A percentile compares a stretch with the other conserved stretches of the same genome.
Evolutionary conservation across 1,140 invertebrate species (phyloP).

Genomic region (Tetragonula clypearis): DNA sequence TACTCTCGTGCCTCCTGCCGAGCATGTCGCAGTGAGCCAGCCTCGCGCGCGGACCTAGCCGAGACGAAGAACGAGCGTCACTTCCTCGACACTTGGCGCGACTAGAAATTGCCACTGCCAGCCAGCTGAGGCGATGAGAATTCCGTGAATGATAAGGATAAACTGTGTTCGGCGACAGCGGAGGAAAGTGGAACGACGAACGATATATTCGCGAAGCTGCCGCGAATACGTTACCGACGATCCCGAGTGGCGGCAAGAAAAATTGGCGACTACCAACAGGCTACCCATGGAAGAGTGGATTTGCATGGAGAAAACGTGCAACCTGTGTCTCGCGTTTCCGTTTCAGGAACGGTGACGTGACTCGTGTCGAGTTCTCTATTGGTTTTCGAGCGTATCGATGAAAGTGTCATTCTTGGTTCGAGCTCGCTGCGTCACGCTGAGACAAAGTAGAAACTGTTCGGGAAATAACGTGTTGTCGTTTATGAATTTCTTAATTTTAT

Average conservation of each 20-base stretch:
- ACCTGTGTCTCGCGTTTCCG: background rate
- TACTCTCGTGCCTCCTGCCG: slow-evolving; percentile 3
- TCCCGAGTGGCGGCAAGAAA: slow-evolving; percentile 24
- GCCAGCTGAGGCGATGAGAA: slow-evolving; percentile 10
- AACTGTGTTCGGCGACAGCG: slow-evolving; percentile 30
- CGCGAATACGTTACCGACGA: slow-evolving; percentile 44
- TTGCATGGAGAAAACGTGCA: background rate
- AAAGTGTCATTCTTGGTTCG: background rate
- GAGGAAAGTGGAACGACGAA: too few relatives aligned
- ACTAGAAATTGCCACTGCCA: slow-evolving; percentile 23
- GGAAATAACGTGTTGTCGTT: background rate
- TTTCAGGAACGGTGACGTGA: background rate
- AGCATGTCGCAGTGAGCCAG: background rate
- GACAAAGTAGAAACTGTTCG: background rate
- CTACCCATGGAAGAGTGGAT: background rate
- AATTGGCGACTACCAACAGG: slow-evolving; percentile 41
- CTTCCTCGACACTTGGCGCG: background rate
- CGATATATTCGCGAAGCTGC: slow-evolving; percentile 13
- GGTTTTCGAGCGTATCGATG: background rate
- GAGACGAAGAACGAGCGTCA: slow-evolving; percentile 14
- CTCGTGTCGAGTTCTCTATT: background rate
- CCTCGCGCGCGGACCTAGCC: background rate
- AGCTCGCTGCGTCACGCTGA: too few relatives aligned
- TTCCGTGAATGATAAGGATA: slow-evolving; percentile 53
- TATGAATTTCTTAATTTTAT: too few relatives aligned